Evolutionary conservation across 1,140 invertebrate species (phyloP), one percentile per base, ranked within the genome.

Genomic region (Sitophilus oryzae): DNA sequence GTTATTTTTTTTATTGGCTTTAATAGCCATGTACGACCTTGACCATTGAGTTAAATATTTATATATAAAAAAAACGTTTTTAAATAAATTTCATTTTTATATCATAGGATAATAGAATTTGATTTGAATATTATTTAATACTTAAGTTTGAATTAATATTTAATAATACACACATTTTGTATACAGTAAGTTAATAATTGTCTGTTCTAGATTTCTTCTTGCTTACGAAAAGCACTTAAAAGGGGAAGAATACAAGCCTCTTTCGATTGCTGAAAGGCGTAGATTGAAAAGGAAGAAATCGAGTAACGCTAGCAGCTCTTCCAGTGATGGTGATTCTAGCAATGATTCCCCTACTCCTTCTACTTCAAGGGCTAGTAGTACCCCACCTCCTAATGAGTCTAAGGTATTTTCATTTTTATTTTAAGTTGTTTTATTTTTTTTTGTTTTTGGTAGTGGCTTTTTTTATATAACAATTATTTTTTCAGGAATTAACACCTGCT

Each of bases 221-320:
- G 80, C 85, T 0, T 89, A 82, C 69, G 88, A 90, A 66, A 79
- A 80, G 38, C 77, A 84, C 65, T 74, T 80, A 38, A 74, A 75
- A 52, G 76, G 77, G 16, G 78, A 79, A 45, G 79, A 80, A 37
- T 70, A 73, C 18, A 78, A 78, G 68, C 70, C 76, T n/a, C 71
- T 74, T 48, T 68, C 73, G 16, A 67, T 62, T 4, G 71, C 72
- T 0, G 74, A 73, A 47, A 71, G 77, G 40, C 69, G 76, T 48
- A 69, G 65, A 60, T 55, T 68, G 58, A 72, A 69, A 52, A 65
- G 53, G 50, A 70, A 70, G 63, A 52, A 58, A 42, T 56, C 59
- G 10, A 59, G 64, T 40, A 65, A 53, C 25, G 61, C 56, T 43
- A 56, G 61, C 21, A 63, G 60, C 41, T 61, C 65, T 23, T 57